Conservation (phyloP, 2,888 invertebrate genomes). For the Branchipolynoe longqiensis region DNA sequence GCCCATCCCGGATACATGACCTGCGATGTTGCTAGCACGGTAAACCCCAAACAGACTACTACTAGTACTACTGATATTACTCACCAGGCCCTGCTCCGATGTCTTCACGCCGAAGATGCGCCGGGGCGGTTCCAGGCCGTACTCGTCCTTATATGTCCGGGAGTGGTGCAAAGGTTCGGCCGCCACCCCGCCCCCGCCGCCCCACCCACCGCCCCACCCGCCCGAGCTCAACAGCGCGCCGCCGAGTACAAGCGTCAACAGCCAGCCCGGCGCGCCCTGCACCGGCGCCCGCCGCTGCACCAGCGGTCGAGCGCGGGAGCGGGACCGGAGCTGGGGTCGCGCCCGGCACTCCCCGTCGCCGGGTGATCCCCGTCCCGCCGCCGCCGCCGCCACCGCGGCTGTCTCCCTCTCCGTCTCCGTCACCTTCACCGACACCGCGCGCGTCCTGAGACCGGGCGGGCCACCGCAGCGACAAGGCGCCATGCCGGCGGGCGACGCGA, state of each 20-base stretch:
- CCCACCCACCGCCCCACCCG: background rate
- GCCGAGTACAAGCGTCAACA: too few species aligned
- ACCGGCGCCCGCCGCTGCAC: background rate
- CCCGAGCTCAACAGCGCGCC: background rate
- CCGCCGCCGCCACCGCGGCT: background rate
- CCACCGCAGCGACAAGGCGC: constrained; percentile 23
- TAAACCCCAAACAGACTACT: too few species aligned
- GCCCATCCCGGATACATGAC: too few species aligned
- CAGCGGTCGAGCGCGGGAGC: background rate
- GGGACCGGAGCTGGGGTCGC: background rate
- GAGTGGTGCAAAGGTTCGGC: constrained; percentile 43
- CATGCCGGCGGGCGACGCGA: background rate
- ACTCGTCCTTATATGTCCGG: constrained; percentile 45
- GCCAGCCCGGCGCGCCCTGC: background rate
- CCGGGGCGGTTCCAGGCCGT: constrained; percentile 32
- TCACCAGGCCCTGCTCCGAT: constrained; percentile 61
- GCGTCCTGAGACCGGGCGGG: background rate
- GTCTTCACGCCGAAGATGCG: constrained; percentile 60
- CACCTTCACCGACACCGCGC: too few species aligned
- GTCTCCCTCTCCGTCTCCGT: too few species aligned
- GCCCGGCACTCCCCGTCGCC: background rate
- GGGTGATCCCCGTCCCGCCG: background rate
- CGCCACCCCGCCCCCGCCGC: background rate
- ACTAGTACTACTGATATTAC: background rate
- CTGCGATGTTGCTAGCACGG: too few species aligned